Evolutionary conservation across 23 tunicate species (phyloP).

Genomic region (Aplidium turbinatum): DNA sequence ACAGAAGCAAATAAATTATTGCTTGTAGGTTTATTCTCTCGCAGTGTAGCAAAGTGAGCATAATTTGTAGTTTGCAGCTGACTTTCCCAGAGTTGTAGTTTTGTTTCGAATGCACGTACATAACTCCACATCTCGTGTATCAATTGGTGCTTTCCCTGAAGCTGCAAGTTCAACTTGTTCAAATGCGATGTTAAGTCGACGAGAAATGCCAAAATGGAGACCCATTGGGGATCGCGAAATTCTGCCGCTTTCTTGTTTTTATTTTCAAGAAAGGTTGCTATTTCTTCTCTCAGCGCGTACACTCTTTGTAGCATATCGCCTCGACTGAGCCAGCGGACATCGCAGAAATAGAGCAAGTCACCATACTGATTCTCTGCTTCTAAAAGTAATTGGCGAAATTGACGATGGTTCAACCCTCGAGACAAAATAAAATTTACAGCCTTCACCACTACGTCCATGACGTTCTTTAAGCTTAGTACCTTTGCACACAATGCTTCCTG

Average conservation of each 20-base stretch:
- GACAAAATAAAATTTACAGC: slow-evolving; percentile 63
- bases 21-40: slow-evolving; percentile 41
- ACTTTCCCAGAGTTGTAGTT: slow-evolving; percentile 79
- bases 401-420: slow-evolving; percentile 50
- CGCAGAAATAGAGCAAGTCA: slow-evolving; percentile 61
- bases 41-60: slow-evolving; percentile 61
- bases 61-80: slow-evolving; percentile 53
- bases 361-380: slow-evolving; percentile 78
- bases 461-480: slow-evolving; percentile 42
- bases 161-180: slow-evolving; percentile 72
- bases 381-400: slow-evolving; percentile 67
- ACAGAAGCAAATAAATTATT: slow-evolving; percentile 50
- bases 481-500: slow-evolving; percentile 81
- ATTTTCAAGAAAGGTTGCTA: slow-evolving; percentile 48
- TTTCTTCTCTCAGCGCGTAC: slow-evolving; percentile 43
- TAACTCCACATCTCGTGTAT: slow-evolving; percentile 79
- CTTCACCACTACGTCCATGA: slow-evolving; percentile 68
- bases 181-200: slow-evolving; percentile 67
- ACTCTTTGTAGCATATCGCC: slow-evolving; percentile 59
- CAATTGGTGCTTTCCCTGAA: slow-evolving; percentile 64
- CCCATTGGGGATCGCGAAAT: too few species aligned
- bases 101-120: slow-evolving; percentile 60
- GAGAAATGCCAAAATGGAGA: slow-evolving; percentile 59
- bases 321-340: slow-evolving; percentile 78
- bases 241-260: too few species aligned